Evolutionary conservation across 1,140 invertebrate genomes (phyloP).

Genomic region (Pinna nobilis): DNA sequence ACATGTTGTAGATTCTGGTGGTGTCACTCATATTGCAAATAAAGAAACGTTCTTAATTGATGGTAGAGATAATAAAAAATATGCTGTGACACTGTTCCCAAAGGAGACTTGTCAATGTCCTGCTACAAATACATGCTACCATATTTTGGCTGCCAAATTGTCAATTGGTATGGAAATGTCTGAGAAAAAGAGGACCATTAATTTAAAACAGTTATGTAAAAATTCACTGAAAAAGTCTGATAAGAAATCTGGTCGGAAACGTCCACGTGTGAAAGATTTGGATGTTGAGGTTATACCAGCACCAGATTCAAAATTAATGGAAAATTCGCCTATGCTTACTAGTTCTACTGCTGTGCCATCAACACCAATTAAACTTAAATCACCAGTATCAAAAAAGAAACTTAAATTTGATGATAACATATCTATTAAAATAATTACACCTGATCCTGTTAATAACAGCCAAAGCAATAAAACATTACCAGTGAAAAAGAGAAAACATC

Average conservation of each 20-base stretch:
- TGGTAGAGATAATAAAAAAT: too few species aligned
- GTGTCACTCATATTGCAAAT: too few species aligned
- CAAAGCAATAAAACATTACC: neutral
- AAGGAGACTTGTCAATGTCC: too few species aligned
- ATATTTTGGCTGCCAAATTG: neutral
- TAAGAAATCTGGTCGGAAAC: neutral
- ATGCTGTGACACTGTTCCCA: too few species aligned
- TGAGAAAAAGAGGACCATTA: neutral
- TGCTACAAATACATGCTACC: too few species aligned
- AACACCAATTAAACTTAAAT: neutral
- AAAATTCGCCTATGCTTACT: neutral
- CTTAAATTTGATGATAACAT: too few species aligned
- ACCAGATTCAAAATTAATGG: neutral
- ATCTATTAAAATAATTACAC: too few species aligned
- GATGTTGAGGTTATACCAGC: neutral
- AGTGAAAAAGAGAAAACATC: neutral
- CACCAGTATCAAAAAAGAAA: too few species aligned
- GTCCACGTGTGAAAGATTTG: neutral
- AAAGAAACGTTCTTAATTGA: too few species aligned
- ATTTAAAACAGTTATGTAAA: neutral
- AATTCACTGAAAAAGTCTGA: neutral
- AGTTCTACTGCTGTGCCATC: neutral
- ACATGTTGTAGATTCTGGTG: too few species aligned
- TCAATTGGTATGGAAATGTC: neutral
- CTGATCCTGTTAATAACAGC: too few species aligned